phyloP scores from a whole-genome alignment of 1,140 invertebrate genomes.

The Manduca sexta region DNA sequence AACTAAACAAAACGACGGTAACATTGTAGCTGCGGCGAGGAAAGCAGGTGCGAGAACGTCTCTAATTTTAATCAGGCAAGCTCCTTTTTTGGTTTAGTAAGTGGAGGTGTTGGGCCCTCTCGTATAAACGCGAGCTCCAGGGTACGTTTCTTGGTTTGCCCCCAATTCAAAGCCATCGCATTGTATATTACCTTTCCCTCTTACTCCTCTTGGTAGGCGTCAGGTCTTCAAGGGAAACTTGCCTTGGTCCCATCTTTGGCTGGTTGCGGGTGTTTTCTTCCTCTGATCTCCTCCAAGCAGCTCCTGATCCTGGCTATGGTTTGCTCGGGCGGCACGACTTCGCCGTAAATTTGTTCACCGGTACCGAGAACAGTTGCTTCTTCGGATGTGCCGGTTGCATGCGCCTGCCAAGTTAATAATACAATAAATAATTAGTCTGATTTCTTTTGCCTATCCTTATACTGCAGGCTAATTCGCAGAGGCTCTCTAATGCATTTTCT shows the following conservation, averaged over 20 bases:
- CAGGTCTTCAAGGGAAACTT: slow-evolving; percentile 58
- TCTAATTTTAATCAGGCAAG: no score
- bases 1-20: no score
- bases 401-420: slow-evolving; percentile 21
- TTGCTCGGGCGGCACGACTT: slow-evolving; percentile 22
- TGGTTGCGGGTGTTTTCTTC: slow-evolving; percentile 14
- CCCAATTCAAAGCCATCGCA: no score
- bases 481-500: no score
- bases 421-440: no score
- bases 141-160: neutral
- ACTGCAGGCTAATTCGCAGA: no score
- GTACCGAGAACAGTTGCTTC: slow-evolving; percentile 49
- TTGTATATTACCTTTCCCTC: slow-evolving; percentile 51
- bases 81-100: no score
- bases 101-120: no score
- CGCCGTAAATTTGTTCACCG: slow-evolving; percentile 58
- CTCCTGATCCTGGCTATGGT: slow-evolving; percentile 41
- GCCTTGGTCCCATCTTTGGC: slow-evolving; percentile 38
- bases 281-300: slow-evolving; percentile 41
- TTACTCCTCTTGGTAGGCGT: slow-evolving; percentile 44
- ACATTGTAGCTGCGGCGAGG: no score
- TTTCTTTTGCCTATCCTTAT: no score
- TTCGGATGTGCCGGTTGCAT: slow-evolving; percentile 39
- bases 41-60: no score
- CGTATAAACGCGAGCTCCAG: no score